These are phyloP conservation scores for Rhinichthys osculus DNA, from an alignment of 2,797 vertebrate genomes.

Conservation along the genomic window DNA sequence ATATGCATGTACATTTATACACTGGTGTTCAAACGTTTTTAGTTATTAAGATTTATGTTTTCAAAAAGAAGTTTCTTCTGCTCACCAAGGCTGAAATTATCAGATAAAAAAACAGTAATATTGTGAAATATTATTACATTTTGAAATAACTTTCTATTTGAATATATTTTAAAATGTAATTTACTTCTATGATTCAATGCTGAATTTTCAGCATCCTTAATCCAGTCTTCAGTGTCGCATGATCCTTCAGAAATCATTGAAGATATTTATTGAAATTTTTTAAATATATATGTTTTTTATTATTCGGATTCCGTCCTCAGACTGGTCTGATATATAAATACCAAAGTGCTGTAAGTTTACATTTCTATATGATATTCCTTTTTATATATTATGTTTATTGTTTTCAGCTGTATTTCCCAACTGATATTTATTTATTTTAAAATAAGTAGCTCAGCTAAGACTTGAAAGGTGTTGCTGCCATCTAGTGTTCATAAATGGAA, in stretches of 20 bases:
- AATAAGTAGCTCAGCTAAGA: background rate
- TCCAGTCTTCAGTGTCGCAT: background rate
- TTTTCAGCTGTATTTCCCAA: background rate
- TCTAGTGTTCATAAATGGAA: conserved; percentile 23
- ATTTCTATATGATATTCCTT: background rate
- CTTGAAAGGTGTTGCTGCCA: conserved; percentile 7
- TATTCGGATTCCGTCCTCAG: background rate
- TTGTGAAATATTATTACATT: background rate
- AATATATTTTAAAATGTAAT: background rate
- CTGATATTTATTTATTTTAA: background rate
- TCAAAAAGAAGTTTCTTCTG: background rate
- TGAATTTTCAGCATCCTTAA: background rate
- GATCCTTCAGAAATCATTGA: background rate
- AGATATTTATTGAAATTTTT: background rate
- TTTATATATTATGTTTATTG: background rate
- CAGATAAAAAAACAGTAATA: background rate
- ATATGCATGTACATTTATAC: background rate
- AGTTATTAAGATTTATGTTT: background rate
- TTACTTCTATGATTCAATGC: background rate
- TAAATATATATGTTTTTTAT: no score
- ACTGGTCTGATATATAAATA: background rate
- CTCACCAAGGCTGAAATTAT: background rate
- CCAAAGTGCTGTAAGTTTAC: background rate
- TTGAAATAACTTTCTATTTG: background rate
- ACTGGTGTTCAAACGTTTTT: background rate